phyloP scores from a whole-genome alignment of 2,888 invertebrate genomes.

The Orthonevra nobilis region DNA sequence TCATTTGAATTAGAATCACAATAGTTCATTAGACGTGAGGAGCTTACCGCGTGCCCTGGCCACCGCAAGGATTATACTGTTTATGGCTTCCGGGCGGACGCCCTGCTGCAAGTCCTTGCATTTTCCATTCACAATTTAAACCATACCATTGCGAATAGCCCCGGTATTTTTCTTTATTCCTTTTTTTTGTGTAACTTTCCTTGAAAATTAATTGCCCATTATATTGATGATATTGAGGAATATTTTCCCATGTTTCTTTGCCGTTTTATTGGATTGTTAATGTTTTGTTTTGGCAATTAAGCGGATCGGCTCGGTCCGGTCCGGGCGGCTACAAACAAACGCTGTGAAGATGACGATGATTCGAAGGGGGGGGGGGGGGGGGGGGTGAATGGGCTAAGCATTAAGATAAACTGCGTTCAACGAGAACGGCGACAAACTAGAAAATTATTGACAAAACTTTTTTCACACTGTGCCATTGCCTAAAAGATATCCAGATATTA shows the following conservation, averaged over 20 bases:
- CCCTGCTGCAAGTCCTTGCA: not conserved
- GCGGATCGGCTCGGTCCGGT: no score
- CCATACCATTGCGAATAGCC: no score
- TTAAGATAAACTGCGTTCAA: slow-evolving; percentile 62
- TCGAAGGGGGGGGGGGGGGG: not conserved
- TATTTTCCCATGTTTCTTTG: slow-evolving; percentile 50
- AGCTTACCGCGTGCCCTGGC: slow-evolving; percentile 30
- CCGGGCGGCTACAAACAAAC: no score
- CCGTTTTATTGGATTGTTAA: slow-evolving; percentile 60
- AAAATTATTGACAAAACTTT: slow-evolving; percentile 69
- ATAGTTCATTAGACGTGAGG: slow-evolving; percentile 63
- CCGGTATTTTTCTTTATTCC: slow-evolving; percentile 11
- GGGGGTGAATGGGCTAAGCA: slow-evolving; percentile 4
- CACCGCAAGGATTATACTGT: slow-evolving; percentile 49
- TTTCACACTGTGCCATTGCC: slow-evolving; percentile 28
- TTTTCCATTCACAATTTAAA: slow-evolving; percentile 8
- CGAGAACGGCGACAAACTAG: slow-evolving; percentile 66
- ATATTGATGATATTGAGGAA: slow-evolving; percentile 64
- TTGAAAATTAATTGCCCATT: slow-evolving; percentile 61
- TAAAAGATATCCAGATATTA: not conserved
- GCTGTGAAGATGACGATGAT: no score
- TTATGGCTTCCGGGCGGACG: slow-evolving; percentile 36
- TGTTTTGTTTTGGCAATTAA: slow-evolving; percentile 69
- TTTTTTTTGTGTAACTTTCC: no score
- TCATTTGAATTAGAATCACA: slow-evolving; percentile 64